Evolutionary conservation across 2,113 vertebrate species (phyloP).

Genomic region (Diphyllodes magnificus): DNA sequence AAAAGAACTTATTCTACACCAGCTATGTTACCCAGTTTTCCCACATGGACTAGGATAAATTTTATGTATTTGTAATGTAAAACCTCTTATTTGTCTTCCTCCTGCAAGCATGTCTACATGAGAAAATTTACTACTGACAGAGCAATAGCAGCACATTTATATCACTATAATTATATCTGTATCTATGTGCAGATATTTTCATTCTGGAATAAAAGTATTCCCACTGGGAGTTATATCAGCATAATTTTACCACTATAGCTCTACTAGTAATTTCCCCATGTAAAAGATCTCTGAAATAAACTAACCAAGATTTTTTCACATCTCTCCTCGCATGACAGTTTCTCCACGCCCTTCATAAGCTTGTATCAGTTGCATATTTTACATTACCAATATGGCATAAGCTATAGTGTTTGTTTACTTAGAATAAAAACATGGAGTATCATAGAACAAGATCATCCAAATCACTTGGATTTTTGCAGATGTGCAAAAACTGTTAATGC

Average conservation of each 20-base stretch:
- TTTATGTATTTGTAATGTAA: neutral
- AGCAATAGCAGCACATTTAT: neutral
- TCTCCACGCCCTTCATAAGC: neutral
- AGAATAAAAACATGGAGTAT: neutral
- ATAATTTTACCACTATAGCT: neutral
- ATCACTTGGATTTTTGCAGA: neutral
- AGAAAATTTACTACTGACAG: neutral
- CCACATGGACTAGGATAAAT: neutral
- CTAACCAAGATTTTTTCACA: neutral
- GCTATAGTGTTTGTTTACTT: neutral
- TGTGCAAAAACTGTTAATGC: neutral
- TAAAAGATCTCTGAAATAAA: neutral
- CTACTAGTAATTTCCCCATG: neutral
- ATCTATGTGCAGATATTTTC: neutral
- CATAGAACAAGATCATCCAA: neutral
- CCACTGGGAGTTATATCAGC: neutral
- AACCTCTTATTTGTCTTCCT: neutral
- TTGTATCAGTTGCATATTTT: neutral
- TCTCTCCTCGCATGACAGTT: neutral
- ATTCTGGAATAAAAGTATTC: constrained; percentile 14
- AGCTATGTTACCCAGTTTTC: neutral
- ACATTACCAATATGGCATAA: neutral
- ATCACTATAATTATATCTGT: neutral
- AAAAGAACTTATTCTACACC: neutral
- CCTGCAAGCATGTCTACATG: neutral